Evolutionary conservation across 53 echinoderm and acorn worm genomes (phyloP).

Genomic region (Crossaster papposus): DNA sequence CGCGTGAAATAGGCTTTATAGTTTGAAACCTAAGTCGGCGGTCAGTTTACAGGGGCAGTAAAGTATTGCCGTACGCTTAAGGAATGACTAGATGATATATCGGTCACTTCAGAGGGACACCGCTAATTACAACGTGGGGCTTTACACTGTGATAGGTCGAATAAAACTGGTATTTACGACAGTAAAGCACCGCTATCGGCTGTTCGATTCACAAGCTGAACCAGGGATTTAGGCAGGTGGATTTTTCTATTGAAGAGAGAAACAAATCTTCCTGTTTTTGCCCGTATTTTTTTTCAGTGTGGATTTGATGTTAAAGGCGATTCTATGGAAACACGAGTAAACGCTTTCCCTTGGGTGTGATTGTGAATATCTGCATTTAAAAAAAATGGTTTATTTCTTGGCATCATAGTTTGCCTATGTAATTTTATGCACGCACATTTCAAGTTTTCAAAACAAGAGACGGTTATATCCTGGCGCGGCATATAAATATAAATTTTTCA

Average conservation of each 20-base stretch:
- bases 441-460: too few relatives aligned
- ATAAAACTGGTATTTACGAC: background rate
- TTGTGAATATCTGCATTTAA: too few relatives aligned
- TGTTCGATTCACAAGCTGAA: background rate
- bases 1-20: background rate
- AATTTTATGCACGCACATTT: too few relatives aligned
- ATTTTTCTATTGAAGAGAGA: background rate
- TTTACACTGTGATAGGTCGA: background rate
- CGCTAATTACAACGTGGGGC: background rate
- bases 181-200: background rate
- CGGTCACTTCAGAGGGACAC: background rate
- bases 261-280: background rate
- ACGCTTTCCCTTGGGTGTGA: too few relatives aligned
- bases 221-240: background rate
- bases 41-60: background rate
- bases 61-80: background rate
- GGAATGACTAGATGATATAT: background rate
- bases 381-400: too few relatives aligned
- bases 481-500: too few relatives aligned
- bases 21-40: background rate
- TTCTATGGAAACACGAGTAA: too few relatives aligned
- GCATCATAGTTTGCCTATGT: too few relatives aligned
- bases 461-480: too few relatives aligned
- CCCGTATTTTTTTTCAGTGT: background rate
- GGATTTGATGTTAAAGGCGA: background rate